These are phyloP conservation scores for Theretra japonica DNA, from an alignment of 2,888 invertebrate species.

Conservation along the genomic window DNA sequence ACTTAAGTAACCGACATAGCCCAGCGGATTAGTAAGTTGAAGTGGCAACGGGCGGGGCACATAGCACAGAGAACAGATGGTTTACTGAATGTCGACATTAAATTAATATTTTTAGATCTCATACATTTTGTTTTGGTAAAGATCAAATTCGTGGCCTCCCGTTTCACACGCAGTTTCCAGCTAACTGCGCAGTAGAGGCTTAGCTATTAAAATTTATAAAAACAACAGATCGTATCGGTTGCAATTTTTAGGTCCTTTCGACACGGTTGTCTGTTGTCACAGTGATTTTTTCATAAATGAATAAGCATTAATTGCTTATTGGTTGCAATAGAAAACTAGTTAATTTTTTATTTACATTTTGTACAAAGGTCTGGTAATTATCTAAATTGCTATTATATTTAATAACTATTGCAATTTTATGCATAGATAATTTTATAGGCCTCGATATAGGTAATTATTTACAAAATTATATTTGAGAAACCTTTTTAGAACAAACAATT, in stretches of 20 bases:
- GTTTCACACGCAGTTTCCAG: too few species aligned
- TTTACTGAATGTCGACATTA: too few species aligned
- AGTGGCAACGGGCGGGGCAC: too few species aligned
- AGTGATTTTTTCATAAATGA: slow-evolving; percentile 7
- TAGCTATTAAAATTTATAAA: too few species aligned
- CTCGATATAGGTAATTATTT: neutral
- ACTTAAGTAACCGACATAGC: too few species aligned
- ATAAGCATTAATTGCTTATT: neutral
- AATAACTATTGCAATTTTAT: neutral
- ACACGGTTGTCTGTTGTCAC: neutral
- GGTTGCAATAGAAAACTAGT: slow-evolving; percentile 7
- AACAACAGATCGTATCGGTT: too few species aligned
- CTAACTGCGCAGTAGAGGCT: too few species aligned
- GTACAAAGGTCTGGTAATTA: neutral
- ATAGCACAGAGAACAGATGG: too few species aligned
- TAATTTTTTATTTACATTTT: neutral
- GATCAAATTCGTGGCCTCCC: too few species aligned
- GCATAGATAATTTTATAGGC: neutral
- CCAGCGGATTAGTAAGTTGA: too few species aligned
- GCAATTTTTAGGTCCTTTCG: slow-evolving; percentile 12
- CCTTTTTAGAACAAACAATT: too few species aligned
- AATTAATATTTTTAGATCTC: too few species aligned
- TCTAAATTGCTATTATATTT: neutral
- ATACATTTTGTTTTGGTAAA: neutral
- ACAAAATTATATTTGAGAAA: neutral